These are phyloP conservation scores for Eupithecia subumbrata DNA, from an alignment of 2,888 invertebrate species.

Conservation along the genomic window DNA sequence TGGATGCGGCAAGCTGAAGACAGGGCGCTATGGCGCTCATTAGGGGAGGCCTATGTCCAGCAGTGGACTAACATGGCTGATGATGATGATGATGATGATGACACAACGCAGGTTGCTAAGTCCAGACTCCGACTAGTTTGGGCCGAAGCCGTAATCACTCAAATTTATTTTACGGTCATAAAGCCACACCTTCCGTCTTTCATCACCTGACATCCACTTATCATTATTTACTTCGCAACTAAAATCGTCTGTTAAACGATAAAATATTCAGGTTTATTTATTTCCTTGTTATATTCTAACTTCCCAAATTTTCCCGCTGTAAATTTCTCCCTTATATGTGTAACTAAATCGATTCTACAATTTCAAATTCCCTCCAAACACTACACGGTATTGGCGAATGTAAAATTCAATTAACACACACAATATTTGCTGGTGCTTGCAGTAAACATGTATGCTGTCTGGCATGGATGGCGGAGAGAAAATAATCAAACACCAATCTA, in stretches of 20 bases:
- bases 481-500: neutral
- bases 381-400: constrained; percentile 46
- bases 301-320: neutral
- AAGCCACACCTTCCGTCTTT: no score
- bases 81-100: no score
- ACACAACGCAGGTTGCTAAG: no score
- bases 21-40: no score
- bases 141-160: no score
- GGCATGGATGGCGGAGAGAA: neutral
- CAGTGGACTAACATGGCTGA: no score
- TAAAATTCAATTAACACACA: constrained; percentile 60
- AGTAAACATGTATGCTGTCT: constrained; percentile 36
- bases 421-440: constrained; percentile 54
- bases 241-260: neutral
- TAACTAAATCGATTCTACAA: constrained; percentile 2
- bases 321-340: neutral
- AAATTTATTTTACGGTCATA: no score
- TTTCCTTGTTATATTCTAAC: neutral
- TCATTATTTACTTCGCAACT: neutral
- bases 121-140: no score
- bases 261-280: neutral
- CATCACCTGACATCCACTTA: no score
- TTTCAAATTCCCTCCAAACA: constrained; percentile 23
- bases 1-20: no score
- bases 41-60: no score